Evolutionary conservation across 1,140 invertebrate genomes (phyloP), one percentile per base, ranked within the genome.

Genomic region (Cecropterus lyciades): DNA sequence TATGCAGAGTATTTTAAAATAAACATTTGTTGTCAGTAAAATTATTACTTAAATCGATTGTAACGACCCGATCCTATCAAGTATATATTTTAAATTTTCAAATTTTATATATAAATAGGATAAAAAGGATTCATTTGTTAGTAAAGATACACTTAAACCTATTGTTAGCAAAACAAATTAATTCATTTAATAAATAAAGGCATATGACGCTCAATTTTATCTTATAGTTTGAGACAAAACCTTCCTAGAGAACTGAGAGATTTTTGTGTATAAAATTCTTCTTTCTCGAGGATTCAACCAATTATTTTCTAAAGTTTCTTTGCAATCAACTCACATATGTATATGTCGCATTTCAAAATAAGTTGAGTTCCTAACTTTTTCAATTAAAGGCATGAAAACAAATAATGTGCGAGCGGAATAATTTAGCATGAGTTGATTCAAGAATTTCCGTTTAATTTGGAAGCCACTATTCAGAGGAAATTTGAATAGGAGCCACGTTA

Each of bases 401-500:
- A 53, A 53, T 53, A 27, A 30, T 46, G 9, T 46, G 42, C 15
- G 14, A 59, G 27, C 27, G 14, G 15, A 37, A 60, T 48, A 59
- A 59, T 46, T 46, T 59, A 27, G 56, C 56, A 48, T 49, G 46
- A 49, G 57, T 62, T 49, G 45, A 62, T 62, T 49, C 57, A 62
- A 49, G 57, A 62, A 51, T 27, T 62, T 40, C 16, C 27, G 37
- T 60, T 60, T 46, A 60, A 49, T 14, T 40, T 40, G 30, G 33
- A 17, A 37, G 45, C n/a, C 27, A 45, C 56, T 49, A 62, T 49
- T 37, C 46, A 62, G 14, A 45, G 30, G 30, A 62, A 13, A 40
- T 51, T 37, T 62, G 57, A 51, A 49, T 49, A 45, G 55, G 13
- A n/a, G 16, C 53, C 17, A 43, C 53, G 37, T 56, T n/a, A 43